Evolutionary conservation across 1,140 invertebrate species (phyloP).

Genomic region (Drosophila sproati): DNA sequence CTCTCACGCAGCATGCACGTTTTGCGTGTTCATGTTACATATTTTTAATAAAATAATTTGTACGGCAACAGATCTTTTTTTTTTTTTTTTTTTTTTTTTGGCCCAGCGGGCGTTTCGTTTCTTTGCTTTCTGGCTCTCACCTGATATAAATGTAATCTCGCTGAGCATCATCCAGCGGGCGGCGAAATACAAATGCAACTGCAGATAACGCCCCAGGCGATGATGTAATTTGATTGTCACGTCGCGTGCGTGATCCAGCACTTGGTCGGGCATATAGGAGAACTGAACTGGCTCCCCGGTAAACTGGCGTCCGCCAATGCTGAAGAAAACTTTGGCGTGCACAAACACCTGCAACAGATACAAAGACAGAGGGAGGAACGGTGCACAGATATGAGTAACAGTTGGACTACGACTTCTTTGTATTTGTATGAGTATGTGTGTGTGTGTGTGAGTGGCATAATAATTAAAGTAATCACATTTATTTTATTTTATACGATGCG

Average conservation of each 20-base stretch:
- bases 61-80: constrained; percentile 20
- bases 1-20: constrained; percentile 4
- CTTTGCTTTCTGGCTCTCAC: constrained; percentile 85
- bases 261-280: constrained; percentile 92
- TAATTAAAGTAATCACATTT: constrained; percentile 66
- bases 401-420: constrained; percentile 20
- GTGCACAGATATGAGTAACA: constrained; percentile 41
- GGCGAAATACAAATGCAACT: constrained; percentile 93
- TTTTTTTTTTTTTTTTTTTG: neutral
- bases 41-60: constrained; percentile 69
- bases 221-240: constrained; percentile 93
- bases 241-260: constrained; percentile 92
- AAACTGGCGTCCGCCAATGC: constrained; percentile 90
- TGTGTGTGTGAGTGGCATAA: constrained; percentile 64
- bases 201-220: constrained; percentile 90
- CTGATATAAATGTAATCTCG: constrained; percentile 92
- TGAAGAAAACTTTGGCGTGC: constrained; percentile 90
- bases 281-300: constrained; percentile 86
- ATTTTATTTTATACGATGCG: constrained; percentile 31
- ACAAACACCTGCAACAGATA: constrained; percentile 87
- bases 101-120: constrained; percentile 35
- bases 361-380: neutral
- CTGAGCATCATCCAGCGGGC: constrained; percentile 94
- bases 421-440: constrained; percentile 12
- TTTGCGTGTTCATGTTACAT: constrained; percentile 53